Evolutionary conservation across 2,888 invertebrate genomes (phyloP), one percentile per base, ranked within the genome.

Genomic region (Steromphala cineraria): DNA sequence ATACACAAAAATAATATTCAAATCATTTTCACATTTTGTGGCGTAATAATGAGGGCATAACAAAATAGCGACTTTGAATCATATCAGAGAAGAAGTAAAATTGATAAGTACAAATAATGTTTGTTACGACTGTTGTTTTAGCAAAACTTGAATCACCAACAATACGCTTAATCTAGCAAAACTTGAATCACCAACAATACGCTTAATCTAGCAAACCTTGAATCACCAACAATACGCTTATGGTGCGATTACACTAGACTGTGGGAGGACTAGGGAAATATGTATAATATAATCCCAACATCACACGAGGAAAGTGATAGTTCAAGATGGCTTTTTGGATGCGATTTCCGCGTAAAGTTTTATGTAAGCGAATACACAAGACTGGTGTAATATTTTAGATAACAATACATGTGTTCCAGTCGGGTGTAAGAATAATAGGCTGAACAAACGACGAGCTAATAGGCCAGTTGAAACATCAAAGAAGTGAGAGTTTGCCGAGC

Each of bases 381-480:
- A 31, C 71, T 71, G n/a, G 71, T 2, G 71, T 71, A 36, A 71
- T 71, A 71, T 71, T 71, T 40, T 71, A 71, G 71, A 71, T 71
- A 71, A 71, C 71, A 71, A 71, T 71, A 19, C 71, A 71, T 31
- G 40, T 62, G 36, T 36, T 71, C 28, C 40, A 71, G 15, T 17
- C 19, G 71, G 40, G 71, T 71, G 71, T 36, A 17, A 71, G 36
- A 71, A 71, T 78, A 78, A 78, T 78, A 78, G 19, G 62, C 62
- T 67, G 28, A 19, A 46, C 67, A 78, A 78, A 78, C 78, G 56
- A 2, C 40, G 40, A 67, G 78, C 67, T 78, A 78, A 78, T 62
- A 78, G 78, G 78, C 78, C 24, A 62, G 67, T 46, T 24, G 62
- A 53, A 46, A 78, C 62, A 67, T 78, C 62, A 78, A 78, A 78